Conservation (phyloP, 2,888 invertebrate genomes). For the Arge pagana region DNA sequence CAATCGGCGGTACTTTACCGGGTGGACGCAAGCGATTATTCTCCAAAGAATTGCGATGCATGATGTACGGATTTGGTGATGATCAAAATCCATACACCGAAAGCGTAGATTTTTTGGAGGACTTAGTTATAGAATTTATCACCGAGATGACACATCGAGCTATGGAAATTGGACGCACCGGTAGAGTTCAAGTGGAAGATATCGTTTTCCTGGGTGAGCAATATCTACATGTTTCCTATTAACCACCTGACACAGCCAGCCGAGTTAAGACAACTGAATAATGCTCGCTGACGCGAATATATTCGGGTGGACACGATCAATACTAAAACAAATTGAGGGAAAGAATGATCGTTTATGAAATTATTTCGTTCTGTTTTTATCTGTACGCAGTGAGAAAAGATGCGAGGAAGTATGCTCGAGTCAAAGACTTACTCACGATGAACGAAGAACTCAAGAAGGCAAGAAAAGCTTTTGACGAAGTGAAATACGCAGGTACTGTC, state of each 20-base stretch:
- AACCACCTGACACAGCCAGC: too few relatives aligned
- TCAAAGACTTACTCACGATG: slow-evolving; percentile 96
- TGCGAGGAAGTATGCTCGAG: slow-evolving; percentile 93
- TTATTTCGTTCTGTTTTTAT: not conserved
- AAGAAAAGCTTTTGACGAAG: slow-evolving; percentile 98
- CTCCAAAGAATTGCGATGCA: slow-evolving; percentile 90
- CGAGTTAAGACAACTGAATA: too few relatives aligned
- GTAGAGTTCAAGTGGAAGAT: slow-evolving; percentile 97
- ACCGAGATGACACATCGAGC: slow-evolving; percentile 92
- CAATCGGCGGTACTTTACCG: slow-evolving; percentile 67
- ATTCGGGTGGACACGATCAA: too few relatives aligned
- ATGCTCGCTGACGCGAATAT: too few relatives aligned
- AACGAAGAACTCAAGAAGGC: slow-evolving; percentile 99
- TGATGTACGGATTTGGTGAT: slow-evolving; percentile 99
- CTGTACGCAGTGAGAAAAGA: slow-evolving; percentile 87
- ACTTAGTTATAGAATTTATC: slow-evolving; percentile 96
- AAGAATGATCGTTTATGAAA: too few relatives aligned
- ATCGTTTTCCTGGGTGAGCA: slow-evolving; percentile 73
- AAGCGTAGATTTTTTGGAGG: slow-evolving; percentile 96
- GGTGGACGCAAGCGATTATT: slow-evolving; percentile 82
- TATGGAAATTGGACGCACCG: slow-evolving; percentile 96
- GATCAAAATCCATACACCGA: slow-evolving; percentile 99
- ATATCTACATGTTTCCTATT: not conserved
- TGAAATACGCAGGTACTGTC: slow-evolving; percentile 87
- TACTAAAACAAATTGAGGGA: too few relatives aligned